Percentiles rank a stretch among this genome's conserved stretches.
These are phyloP conservation scores for Mayetiola destructor DNA, from an alignment of 2,888 invertebrate species.

Conservation along the genomic window DNA sequence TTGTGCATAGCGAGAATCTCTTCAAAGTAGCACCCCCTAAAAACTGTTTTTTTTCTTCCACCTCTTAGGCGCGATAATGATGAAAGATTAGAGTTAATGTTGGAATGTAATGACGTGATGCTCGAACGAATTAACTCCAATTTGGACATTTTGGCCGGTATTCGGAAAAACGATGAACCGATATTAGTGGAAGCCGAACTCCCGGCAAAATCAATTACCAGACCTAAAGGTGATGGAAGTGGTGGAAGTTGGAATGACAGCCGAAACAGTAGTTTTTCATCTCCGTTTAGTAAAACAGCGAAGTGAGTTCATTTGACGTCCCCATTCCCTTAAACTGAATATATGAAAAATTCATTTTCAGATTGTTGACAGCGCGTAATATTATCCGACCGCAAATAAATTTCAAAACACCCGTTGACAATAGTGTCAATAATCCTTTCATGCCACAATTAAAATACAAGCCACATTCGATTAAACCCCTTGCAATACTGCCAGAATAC, in stretches of 20 bases:
- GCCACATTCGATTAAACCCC: constrained; percentile 71
- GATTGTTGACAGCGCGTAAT: constrained; percentile 54
- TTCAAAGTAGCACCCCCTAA: too few relatives aligned
- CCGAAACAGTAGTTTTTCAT: constrained; percentile 23
- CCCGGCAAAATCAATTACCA: constrained; percentile 15
- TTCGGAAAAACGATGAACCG: constrained; percentile 40
- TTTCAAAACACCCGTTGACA: constrained; percentile 76
- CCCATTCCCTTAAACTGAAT: background rate
- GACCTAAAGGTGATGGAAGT: constrained; percentile 21
- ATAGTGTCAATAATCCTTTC: constrained; percentile 58
- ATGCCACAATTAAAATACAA: constrained; percentile 71
- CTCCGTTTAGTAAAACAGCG: background rate
- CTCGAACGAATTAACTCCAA: constrained; percentile 64
- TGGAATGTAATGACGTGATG: constrained; percentile 70
- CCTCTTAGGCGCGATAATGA: constrained; percentile 39
- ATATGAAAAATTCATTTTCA: constrained; percentile 25
- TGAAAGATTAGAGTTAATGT: constrained; percentile 58
- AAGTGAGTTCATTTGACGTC: background rate
- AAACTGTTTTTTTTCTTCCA: too few relatives aligned
- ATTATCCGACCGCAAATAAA: constrained; percentile 67
- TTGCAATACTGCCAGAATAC: constrained; percentile 57
- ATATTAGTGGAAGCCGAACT: constrained; percentile 36
- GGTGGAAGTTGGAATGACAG: constrained; percentile 42
- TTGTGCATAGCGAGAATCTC: background rate
- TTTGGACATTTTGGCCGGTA: constrained; percentile 52